Evolutionary conservation across 2,113 vertebrate species (phyloP).

Genomic region (Archilochus colubris): DNA sequence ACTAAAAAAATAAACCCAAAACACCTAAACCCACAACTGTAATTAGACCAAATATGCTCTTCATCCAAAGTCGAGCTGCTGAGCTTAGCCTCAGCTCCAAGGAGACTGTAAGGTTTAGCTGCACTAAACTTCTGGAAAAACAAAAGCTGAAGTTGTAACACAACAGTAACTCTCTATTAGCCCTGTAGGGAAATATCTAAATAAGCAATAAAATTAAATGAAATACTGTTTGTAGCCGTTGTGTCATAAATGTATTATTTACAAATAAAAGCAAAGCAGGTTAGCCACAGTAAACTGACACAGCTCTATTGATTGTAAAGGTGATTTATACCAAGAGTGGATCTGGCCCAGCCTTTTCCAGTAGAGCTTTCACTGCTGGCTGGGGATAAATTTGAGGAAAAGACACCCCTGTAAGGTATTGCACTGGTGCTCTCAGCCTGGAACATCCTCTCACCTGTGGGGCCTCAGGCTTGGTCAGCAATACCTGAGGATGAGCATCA

Average conservation of each 20-base stretch:
- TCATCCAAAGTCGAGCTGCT: background rate
- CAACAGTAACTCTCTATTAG: background rate
- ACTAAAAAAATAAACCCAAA: slow-evolving; percentile 29
- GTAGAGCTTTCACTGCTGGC: background rate
- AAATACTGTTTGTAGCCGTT: slow-evolving; percentile 15
- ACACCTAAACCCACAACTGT: slow-evolving; percentile 63
- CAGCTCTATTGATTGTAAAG: background rate
- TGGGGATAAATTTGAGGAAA: background rate
- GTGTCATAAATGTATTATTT: slow-evolving; percentile 4
- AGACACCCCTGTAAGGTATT: background rate
- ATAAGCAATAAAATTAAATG: slow-evolving; percentile 47
- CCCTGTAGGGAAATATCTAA: slow-evolving; percentile 33
- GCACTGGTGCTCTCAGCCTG: background rate
- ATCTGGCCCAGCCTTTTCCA: background rate
- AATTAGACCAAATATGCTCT: slow-evolving; percentile 36
- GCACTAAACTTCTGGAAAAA: background rate
- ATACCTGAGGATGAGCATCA: background rate
- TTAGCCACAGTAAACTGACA: background rate
- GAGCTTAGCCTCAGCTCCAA: slow-evolving; percentile 9
- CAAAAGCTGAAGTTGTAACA: slow-evolving; percentile 28
- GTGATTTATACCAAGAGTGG: background rate
- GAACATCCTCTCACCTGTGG: background rate
- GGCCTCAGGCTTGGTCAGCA: background rate
- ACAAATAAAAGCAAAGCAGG: slow-evolving; percentile 7
- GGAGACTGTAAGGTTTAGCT: background rate